A percentile compares a stretch with the other conserved stretches of the same genome.
Conservation (phyloP, 2,797 vertebrate genomes). For the Sciurus vulgaris region DNA sequence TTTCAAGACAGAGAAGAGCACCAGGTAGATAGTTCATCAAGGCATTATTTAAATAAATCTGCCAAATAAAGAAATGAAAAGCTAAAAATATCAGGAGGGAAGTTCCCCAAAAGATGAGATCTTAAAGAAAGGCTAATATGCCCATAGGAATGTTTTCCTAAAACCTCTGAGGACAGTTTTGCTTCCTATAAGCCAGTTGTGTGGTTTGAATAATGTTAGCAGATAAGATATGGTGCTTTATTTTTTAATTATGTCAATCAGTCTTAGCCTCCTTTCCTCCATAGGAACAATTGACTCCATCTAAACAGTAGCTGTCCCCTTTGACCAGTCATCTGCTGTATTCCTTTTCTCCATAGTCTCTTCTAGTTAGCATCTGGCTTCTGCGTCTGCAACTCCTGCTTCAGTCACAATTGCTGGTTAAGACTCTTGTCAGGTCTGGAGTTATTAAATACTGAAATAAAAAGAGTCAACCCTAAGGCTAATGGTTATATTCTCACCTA, state of each 20-base stretch:
- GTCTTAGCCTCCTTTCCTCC: neutral
- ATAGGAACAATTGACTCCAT: neutral
- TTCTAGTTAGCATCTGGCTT: neutral
- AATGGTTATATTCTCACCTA: constrained; percentile 74
- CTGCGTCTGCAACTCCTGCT: neutral
- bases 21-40: neutral
- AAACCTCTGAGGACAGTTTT: neutral
- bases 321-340: neutral
- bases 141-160: neutral
- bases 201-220: neutral
- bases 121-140: neutral
- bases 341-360: neutral
- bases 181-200: neutral
- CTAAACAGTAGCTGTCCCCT: neutral
- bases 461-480: constrained; percentile 73
- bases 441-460: constrained; percentile 78
- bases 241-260: neutral
- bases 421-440: constrained; percentile 50
- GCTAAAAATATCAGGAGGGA: neutral
- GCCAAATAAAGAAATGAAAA: neutral
- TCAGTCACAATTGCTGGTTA: constrained; percentile 43
- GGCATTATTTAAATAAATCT: neutral
- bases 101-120: neutral
- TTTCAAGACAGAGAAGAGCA: neutral
- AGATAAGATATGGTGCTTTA: accelerated